phyloP scores from a whole-genome alignment of 2,888 invertebrate genomes.

The Fabriciana adippe region DNA sequence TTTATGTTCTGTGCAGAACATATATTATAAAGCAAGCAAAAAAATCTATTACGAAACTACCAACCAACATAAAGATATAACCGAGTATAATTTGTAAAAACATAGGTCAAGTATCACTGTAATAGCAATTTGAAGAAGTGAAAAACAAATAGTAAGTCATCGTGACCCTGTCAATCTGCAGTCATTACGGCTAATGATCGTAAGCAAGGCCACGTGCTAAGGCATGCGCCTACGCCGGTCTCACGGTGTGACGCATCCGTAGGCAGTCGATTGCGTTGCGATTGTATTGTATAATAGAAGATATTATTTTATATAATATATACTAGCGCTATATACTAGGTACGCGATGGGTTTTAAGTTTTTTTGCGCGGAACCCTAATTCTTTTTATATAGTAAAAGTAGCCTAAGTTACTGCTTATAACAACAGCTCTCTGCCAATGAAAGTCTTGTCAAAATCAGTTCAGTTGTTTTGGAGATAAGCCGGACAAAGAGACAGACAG shows the following conservation, averaged over 20 bases:
- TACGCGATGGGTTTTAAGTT: no score
- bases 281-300: constrained; percentile 8
- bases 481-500: no score
- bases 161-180: constrained; percentile 33
- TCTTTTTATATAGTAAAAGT: no score
- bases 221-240: constrained; percentile 31
- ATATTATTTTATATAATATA: constrained; percentile 5
- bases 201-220: constrained; percentile 26
- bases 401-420: no score
- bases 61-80: background rate
- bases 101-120: background rate
- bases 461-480: no score
- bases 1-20: no score
- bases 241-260: constrained; percentile 35
- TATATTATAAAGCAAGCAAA: no score
- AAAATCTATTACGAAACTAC: no score
- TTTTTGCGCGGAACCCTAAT: no score
- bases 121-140: constrained; percentile 13
- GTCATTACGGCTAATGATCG: constrained; percentile 30
- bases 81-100: constrained; percentile 3
- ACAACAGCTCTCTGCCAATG: no score
- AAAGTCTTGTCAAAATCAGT: no score
- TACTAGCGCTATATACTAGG: no score
- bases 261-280: constrained; percentile 30
- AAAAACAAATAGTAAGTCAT: constrained; percentile 28